A percentile compares a stretch with the other conserved stretches of the same genome.
Conservation (phyloP, 2,113 vertebrate genomes). For the Empidonax traillii region DNA sequence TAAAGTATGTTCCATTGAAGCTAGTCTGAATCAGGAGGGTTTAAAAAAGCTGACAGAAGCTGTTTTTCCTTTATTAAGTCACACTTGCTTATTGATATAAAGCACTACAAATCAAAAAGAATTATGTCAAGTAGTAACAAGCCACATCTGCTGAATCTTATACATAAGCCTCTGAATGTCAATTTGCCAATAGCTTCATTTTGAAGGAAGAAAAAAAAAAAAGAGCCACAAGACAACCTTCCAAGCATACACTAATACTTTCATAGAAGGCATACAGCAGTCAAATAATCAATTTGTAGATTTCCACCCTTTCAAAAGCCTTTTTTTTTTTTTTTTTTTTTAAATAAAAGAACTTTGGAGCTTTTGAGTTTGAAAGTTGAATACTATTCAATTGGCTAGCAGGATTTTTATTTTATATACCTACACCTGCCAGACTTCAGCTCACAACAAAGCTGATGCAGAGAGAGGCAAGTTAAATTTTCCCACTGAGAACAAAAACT, state of each 20-base stretch:
- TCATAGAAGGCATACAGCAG: neutral
- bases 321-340: neutral
- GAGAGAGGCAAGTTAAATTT: too few species aligned
- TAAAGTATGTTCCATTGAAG: neutral
- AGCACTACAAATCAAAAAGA: neutral
- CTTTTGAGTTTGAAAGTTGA: neutral
- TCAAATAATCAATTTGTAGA: neutral
- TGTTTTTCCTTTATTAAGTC: neutral
- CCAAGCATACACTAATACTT: neutral
- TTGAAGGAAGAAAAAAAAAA: neutral
- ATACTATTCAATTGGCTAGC: neutral
- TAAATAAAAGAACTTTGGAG: neutral
- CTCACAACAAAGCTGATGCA: neutral
- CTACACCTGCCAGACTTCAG: neutral
- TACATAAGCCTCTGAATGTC: neutral
- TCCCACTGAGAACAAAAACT: too few species aligned
- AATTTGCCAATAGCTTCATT: neutral
- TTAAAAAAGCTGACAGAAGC: neutral
- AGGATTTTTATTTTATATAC: fast-evolving
- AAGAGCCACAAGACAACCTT: neutral
- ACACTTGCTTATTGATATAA: neutral
- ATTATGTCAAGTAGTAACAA: neutral
- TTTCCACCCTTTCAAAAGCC: neutral
- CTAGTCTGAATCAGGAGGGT: neutral
- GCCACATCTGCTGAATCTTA: neutral